Percentiles rank a stretch among this genome's conserved stretches.
Evolutionary conservation across 1,140 invertebrate species (phyloP).

Genomic region (Drosophila funebris): DNA sequence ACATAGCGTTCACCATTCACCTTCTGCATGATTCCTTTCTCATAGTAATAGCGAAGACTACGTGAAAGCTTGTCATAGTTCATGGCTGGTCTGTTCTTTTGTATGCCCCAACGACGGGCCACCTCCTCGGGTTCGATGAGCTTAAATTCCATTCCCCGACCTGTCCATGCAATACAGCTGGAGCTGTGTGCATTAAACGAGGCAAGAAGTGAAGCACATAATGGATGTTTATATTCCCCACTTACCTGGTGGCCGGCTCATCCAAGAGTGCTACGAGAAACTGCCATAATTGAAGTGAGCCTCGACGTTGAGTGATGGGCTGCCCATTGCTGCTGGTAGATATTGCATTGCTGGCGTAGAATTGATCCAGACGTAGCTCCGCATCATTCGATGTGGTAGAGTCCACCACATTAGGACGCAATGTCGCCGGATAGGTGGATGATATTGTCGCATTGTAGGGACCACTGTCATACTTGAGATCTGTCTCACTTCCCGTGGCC

Average conservation of each 20-base stretch:
- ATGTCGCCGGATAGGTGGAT: conserved; percentile 64
- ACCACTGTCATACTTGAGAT: conserved; percentile 76
- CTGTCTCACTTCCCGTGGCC: conserved; percentile 43
- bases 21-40: conserved; percentile 99
- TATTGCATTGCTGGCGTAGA: conserved; percentile 76
- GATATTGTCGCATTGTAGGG: conserved; percentile 78
- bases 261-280: conserved; percentile 95
- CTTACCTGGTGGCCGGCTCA: conserved; percentile 87
- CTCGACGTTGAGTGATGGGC: conserved; percentile 86
- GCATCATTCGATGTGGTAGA: conserved; percentile 77
- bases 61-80: conserved; percentile 98
- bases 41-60: conserved; percentile 97
- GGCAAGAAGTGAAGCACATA: background rate
- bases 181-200: conserved; percentile 85
- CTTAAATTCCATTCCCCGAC: conserved; percentile 96
- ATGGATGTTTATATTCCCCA: background rate
- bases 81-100: conserved; percentile 97
- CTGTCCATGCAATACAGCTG: conserved; percentile 97
- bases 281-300: conserved; percentile 96
- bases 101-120: conserved; percentile 91
- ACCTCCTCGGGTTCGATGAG: conserved; percentile 97
- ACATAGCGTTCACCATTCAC: conserved; percentile 97
- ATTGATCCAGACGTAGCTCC: conserved; percentile 71
- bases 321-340: conserved; percentile 72
- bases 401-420: conserved; percentile 70